Conservation (phyloP, 2,113 vertebrate species). For the Dryoscopus gambensis region DNA sequence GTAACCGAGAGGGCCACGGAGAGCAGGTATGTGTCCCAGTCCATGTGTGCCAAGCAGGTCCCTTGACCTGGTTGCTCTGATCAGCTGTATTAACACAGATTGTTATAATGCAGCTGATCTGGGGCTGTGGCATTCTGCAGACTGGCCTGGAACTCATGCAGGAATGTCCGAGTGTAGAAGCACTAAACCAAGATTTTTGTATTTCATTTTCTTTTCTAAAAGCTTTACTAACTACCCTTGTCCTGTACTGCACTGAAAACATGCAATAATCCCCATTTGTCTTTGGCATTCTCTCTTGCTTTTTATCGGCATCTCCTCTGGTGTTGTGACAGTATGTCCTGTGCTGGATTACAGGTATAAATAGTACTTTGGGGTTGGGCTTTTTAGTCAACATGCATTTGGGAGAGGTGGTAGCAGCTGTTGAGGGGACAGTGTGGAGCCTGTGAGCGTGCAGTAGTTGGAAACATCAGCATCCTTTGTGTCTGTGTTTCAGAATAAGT, state of each 20-base stretch:
- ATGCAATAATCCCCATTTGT: constrained; percentile 34
- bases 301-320: constrained; percentile 7
- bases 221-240: constrained; percentile 31
- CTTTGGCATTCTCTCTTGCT: constrained; percentile 43
- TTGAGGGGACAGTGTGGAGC: neutral
- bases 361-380: neutral
- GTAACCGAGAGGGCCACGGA: rapidly evolving
- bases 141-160: neutral
- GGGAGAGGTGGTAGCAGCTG: constrained; percentile 21
- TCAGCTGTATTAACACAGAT: neutral
- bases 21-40: neutral
- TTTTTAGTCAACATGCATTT: constrained; percentile 33
- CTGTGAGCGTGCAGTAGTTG: neutral
- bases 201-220: constrained; percentile 55
- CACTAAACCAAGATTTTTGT: neutral
- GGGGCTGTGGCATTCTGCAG: neutral
- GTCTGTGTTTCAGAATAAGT: constrained; percentile 23
- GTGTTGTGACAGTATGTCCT: neutral
- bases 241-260: neutral
- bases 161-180: neutral
- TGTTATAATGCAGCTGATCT: neutral
- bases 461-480: neutral
- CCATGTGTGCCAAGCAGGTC: neutral
- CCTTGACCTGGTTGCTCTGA: neutral
- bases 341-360: neutral